Conservation (phyloP, 2,888 invertebrate genomes). For the Xylota segnis region DNA sequence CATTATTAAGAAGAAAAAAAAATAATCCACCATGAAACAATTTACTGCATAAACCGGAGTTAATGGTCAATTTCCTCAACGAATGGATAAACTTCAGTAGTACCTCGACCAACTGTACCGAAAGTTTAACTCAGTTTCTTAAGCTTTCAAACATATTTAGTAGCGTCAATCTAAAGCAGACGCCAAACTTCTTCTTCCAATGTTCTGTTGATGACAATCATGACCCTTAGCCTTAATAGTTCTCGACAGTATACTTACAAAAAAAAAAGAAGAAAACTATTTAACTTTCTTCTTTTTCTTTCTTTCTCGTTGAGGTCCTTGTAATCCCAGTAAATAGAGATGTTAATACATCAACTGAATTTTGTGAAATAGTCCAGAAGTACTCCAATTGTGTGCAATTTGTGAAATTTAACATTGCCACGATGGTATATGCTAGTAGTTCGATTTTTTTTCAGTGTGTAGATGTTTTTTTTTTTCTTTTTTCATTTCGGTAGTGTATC, state of each 20-base stretch:
- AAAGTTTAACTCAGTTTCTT: neutral
- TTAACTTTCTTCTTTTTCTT: neutral
- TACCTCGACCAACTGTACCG: neutral
- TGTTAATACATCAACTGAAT: conserved; percentile 18
- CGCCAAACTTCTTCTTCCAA: conserved; percentile 25
- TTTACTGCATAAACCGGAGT: neutral
- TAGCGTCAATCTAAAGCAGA: conserved; percentile 22
- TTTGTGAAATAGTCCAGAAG: conserved; percentile 6
- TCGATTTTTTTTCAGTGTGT: conserved; percentile 24
- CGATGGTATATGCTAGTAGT: conserved; percentile 18
- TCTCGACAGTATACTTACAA: neutral
- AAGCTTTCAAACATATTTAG: neutral
- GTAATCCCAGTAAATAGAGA: conserved; percentile 18
- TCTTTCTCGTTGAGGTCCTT: neutral
- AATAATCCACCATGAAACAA: neutral
- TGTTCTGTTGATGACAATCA: neutral
- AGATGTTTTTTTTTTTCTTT: conserved; percentile 9
- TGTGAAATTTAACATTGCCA: conserved; percentile 37
- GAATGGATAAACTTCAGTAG: neutral
- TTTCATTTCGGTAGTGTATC: conserved; percentile 38
- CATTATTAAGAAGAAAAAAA: too few relatives aligned
- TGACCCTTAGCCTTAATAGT: neutral
- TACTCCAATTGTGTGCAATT: conserved; percentile 40
- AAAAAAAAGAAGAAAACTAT: neutral
- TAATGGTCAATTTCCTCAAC: neutral